Base-by-base conservation (phyloP, 1,140 invertebrate genomes). In the Drosophila pseudoobscura region DNA sequence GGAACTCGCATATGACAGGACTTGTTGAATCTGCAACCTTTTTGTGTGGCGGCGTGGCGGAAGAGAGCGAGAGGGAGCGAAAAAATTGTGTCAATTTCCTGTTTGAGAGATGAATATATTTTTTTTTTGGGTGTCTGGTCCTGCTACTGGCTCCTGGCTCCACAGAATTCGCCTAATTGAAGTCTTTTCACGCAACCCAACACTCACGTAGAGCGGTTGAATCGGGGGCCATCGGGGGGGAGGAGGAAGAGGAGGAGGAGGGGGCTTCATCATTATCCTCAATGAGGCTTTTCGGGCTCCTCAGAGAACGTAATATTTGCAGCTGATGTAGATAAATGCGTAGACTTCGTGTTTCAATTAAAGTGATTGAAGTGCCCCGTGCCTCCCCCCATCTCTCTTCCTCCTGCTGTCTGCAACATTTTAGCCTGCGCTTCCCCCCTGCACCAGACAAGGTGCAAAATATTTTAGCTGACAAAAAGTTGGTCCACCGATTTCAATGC, bases 291-390 rank as follows among this genome's bases (percentile, higher is more conserved):
- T 39, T 39, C 1, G 15, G 51, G 31, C 35, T n/a, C 31, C n/a
- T 24, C 17, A 11, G 11, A 20, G 82, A 88, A 85, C 68, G 83
- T 82, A 87, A 87, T 87, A 83, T 88, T 83, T 87, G 84, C 85
- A 72, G 83, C 75, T 87, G 83, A 87, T 87, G 84, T 87, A 87
- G 83, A 87, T 87, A 87, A 87, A 87, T 87, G 83, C 80, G 83
- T 88, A 87, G 83, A 87, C 75, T 87, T 87, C 83, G 83, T 87
- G 83, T 87, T 87, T 87, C 83, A 87, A 87, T 87, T 87, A 87
- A 87, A 87, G 83, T 87, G 83, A 87, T 87, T 87, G 83, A 87
- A 87, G 83, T 79, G 75, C 58, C 60, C 43, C 59, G 31, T 31
- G 31, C 31, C 9, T 4, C 9, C 35, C 49, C 59, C 35, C 6